A percentile compares a stretch with the other conserved stretches of the same genome.
Evolutionary conservation across 1,140 invertebrate species (phyloP).

Genomic region (Rhagoletis pomonella): DNA sequence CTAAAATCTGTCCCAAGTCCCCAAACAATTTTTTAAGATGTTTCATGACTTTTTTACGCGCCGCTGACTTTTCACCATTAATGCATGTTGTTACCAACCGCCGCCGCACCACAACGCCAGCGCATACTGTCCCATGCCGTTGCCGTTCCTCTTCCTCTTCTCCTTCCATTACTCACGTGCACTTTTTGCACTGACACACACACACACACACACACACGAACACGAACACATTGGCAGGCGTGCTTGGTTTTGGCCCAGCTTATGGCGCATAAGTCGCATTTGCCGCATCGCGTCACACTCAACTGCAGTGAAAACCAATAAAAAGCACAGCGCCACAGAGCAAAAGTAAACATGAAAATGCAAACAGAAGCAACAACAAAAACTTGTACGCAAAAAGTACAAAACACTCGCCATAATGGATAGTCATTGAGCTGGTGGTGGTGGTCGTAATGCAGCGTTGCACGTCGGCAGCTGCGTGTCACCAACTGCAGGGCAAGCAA

Average conservation of each 20-base stretch:
- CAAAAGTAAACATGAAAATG: slow-evolving; percentile 34
- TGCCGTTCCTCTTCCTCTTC: no score
- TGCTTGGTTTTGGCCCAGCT: slow-evolving; percentile 5
- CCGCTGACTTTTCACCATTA: slow-evolving; percentile 52
- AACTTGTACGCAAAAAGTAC: slow-evolving; percentile 26
- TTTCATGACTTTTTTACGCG: slow-evolving; percentile 64
- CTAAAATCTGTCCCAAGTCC: slow-evolving; percentile 72
- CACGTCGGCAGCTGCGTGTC: slow-evolving; percentile 36
- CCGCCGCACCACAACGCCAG: neutral
- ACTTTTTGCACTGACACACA: neutral
- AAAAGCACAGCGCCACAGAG: slow-evolving; percentile 50
- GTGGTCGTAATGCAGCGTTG: slow-evolving; percentile 37
- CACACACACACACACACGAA: no score
- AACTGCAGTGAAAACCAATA: slow-evolving; percentile 49
- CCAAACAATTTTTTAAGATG: slow-evolving; percentile 74
- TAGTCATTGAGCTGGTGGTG: slow-evolving; percentile 47
- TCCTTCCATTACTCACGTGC: neutral
- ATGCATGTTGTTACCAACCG: slow-evolving; percentile 30
- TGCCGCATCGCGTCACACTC: slow-evolving; percentile 47
- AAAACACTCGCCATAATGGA: slow-evolving; percentile 40
- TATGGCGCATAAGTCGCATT: slow-evolving; percentile 50
- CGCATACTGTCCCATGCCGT: no score
- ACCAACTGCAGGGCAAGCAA: neutral
- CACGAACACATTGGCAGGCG: neutral
- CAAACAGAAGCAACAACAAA: slow-evolving; percentile 20